Base-by-base conservation (phyloP, 2,888 invertebrate species). In the Sphecodes monilicornis region DNA sequence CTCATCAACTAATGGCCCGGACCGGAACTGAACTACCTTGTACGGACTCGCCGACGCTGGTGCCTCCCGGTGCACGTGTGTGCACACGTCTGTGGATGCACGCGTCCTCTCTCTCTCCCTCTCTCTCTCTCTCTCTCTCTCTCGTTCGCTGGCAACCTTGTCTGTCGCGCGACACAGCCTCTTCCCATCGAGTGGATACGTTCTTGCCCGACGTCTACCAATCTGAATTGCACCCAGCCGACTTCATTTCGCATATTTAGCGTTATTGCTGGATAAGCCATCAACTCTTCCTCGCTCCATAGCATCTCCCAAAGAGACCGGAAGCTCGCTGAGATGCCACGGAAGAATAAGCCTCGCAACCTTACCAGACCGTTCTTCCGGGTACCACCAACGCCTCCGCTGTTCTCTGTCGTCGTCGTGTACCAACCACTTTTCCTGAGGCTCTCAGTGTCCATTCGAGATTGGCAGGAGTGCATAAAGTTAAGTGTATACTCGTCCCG, bases 1-100 rank as follows among this genome's bases (percentile, higher is more conserved):
- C 94, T 94, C 94, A 94, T 94, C 94, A 94, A 94, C 94, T 94
- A 94, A 94, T 94, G 94, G 94, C 92, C 94, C 94, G 93, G 92
- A 93, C 93, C 93, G 93, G 93, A 94, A 94, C 93, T 92, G 91
- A 93, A 92, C 93, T 92, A 88, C 91, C 89, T 86, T 85, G 84
- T 87, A 87, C 89, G 88, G 82, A 84, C 89, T 89, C 90, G 87
- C 74, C 84, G 88, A 78, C 82, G 80, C 76, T 85, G 22, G 22
- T 50, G 50, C 50, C 71, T 72, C 74, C 32, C 36, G 69, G n/a
- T 72, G 73, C 69, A 69, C 82, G 73, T 76, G 72, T 78, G 43
- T 72, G 73, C 76, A 81, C 26, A 76, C 73, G 72, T 76, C 78
- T 73, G 76, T 78, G 82, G 77, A 82, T 78, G 68, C 74, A 76